phyloP scores from a whole-genome alignment of 2,113 vertebrate species.

The Sula dactylatra region DNA sequence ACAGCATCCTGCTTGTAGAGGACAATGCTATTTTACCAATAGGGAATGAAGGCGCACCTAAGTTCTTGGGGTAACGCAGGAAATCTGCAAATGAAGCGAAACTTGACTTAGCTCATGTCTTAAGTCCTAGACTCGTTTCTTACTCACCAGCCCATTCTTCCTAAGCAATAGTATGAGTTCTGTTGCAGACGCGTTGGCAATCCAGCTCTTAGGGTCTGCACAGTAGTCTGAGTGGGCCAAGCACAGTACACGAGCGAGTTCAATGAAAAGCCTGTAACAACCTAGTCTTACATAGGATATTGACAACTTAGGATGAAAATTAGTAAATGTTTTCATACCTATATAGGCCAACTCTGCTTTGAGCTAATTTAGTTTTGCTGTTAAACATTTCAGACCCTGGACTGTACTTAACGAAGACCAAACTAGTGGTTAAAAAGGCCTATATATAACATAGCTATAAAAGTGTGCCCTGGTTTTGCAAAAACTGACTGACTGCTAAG shows the following conservation, averaged over 20 bases:
- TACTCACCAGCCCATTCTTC: background rate
- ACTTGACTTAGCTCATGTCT: background rate
- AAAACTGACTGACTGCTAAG: background rate
- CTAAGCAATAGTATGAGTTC: background rate
- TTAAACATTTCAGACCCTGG: background rate
- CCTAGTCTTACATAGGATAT: background rate
- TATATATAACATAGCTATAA: background rate
- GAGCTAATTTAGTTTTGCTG: slow-evolving; percentile 8
- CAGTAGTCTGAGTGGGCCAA: background rate
- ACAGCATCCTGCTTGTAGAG: background rate
- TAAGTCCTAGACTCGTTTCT: background rate
- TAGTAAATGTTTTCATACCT: background rate
- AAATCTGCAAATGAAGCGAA: background rate
- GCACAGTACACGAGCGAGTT: background rate
- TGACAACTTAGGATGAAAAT: slow-evolving; percentile 1
- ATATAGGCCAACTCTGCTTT: background rate
- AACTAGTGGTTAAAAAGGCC: background rate
- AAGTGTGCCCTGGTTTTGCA: background rate
- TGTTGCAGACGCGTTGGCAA: background rate
- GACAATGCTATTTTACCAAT: background rate
- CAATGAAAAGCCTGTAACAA: background rate
- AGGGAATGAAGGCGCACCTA: background rate
- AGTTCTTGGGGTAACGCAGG: background rate
- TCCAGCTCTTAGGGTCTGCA: background rate
- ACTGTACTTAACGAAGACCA: background rate